Conservation (phyloP, 2,113 vertebrate species). For the Neodontobutis hainanensis region DNA sequence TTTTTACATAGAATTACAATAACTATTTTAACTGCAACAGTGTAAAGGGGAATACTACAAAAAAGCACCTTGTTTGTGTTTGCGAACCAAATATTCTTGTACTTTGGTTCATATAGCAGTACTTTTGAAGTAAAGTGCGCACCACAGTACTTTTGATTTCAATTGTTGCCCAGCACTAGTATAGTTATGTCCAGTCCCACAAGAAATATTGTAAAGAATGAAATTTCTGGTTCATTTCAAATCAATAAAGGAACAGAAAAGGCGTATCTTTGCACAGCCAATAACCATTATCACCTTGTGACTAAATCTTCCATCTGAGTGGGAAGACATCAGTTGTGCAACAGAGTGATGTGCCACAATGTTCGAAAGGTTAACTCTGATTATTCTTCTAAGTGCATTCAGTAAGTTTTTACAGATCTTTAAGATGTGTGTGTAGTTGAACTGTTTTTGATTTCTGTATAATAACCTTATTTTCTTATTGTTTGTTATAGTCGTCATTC, state of each 20-base stretch:
- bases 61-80: too few species aligned
- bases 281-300: constrained; percentile 17
- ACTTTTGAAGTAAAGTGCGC: too few species aligned
- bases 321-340: constrained; percentile 14
- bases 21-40: too few species aligned
- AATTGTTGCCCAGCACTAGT: too few species aligned
- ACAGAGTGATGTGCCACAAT: constrained; percentile 10
- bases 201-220: too few species aligned
- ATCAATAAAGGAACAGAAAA: constrained; percentile 14
- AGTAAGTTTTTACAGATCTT: constrained; percentile 38
- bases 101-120: too few species aligned
- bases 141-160: too few species aligned
- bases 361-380: constrained; percentile 5
- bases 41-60: too few species aligned
- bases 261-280: constrained; percentile 39
- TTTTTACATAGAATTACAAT: too few species aligned
- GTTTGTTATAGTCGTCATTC: constrained; percentile 26
- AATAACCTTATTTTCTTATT: background rate
- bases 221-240: background rate
- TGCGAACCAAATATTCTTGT: too few species aligned
- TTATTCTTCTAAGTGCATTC: constrained; percentile 33
- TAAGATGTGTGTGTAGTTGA: background rate
- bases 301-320: constrained; percentile 30
- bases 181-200: too few species aligned
- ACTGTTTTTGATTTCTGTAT: background rate